Base-by-base conservation (phyloP, 1,140 invertebrate species). In the Babylonia areolata region DNA sequence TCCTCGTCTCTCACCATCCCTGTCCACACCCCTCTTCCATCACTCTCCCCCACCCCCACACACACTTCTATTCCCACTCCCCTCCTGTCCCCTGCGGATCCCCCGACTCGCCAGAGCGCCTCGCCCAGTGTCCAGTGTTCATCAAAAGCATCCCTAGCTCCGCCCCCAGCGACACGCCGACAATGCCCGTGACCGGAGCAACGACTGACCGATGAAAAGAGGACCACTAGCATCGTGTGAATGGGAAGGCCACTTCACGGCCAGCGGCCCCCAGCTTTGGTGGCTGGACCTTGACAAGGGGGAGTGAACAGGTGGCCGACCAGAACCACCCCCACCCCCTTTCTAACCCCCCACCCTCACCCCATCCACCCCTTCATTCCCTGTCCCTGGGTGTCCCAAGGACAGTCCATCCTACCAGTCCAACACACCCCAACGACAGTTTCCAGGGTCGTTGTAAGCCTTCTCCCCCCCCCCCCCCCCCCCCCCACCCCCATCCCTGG, bases 171-270 rank as follows among this genome's bases (percentile, higher is more conserved):
- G 15, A 69, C 58, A 15, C 58, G 23, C 6, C 58, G 15, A 69
- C 58, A 69, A 69, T 69, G 58, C 0, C 58, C 23, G n/a, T 28
- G 15, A 28, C 15, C 2, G 58, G 15, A 69, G 23, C 58, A 69
- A 69, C n/a, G 15, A 69, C 58, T 69, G 58, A 69, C 58, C 58
- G 58, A 69, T 69, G 58, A 69, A 69, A 69, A 69, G 58, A 51
- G 9, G 46, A 51, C 46, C 46, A 51, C 46, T 51, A 51, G 9
- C 46, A 9, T 51, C 17, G 46, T 17, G 9, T 51, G 46, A 9
- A 51, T 51, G 46, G 46, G 46, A 17, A 12, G 23, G 58, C 58
- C 58, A 69, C 58, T 69, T 69, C 58, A 69, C 23, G 20, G 20
- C 15, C 58, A 23, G 20, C 58, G 15, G 20, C 28, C 58, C 58